phyloP scores from a whole-genome alignment of 2,888 invertebrate species.

The Sepiola atlantica region DNA sequence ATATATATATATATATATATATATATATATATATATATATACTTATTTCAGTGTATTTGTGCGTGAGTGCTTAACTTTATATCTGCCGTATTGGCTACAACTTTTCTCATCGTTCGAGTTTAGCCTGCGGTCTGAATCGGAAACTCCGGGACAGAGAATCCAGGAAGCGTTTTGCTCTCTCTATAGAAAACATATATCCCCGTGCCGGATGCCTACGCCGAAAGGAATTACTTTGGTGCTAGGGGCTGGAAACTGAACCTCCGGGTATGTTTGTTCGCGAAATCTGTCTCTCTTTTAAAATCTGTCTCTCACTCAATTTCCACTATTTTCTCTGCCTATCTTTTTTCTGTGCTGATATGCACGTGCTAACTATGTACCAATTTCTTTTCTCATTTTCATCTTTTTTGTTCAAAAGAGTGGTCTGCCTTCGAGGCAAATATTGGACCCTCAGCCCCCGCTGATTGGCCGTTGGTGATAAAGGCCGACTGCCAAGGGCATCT shows the following conservation, averaged over 20 bases:
- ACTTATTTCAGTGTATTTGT: not conserved
- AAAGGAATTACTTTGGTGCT: slow-evolving; percentile 21
- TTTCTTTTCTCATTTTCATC: not conserved
- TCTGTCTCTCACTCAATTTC: not conserved
- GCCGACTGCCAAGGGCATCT: not conserved
- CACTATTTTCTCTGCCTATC: too few species aligned
- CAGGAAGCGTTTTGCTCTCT: slow-evolving; percentile 32
- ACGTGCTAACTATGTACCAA: not conserved
- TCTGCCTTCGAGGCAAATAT: not conserved
- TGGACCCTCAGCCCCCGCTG: not conserved
- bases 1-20: slow-evolving; percentile 42
- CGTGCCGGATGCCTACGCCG: slow-evolving; percentile 32
- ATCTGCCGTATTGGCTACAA: not conserved
- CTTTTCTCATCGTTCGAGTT: not conserved
- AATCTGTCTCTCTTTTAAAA: not conserved
- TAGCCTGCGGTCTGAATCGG: not conserved
- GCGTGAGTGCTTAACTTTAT: not conserved
- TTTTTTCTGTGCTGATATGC: not conserved
- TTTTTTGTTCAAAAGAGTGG: not conserved
- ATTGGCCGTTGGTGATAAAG: not conserved
- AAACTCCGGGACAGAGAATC: not conserved
- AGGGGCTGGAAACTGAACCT: not conserved
- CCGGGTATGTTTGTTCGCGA: not conserved
- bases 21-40: slow-evolving; percentile 13
- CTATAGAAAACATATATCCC: not conserved